Percentiles rank a stretch among this genome's conserved stretches.
Conservation (phyloP, 2,888 invertebrate species). For the Tachina grossa region DNA sequence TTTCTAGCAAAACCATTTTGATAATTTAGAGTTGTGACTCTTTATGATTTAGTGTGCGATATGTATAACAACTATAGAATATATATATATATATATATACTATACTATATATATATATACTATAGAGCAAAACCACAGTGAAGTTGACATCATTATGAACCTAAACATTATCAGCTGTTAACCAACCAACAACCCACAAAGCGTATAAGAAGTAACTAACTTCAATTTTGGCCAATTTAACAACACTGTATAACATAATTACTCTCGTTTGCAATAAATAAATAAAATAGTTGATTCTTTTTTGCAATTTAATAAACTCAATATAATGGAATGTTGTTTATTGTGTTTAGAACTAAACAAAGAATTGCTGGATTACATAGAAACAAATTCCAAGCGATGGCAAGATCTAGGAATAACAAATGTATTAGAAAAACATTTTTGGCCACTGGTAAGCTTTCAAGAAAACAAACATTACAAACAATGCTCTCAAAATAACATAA, state of each 20-base stretch:
- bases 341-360: slow-evolving; percentile 57
- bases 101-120: too few species aligned
- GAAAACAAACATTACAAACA: neutral
- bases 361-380: slow-evolving; percentile 14
- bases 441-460: slow-evolving; percentile 50
- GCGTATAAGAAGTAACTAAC: neutral
- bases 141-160: too few species aligned
- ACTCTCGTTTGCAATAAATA: neutral
- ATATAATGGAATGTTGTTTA: slow-evolving; percentile 56
- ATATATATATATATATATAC: too few species aligned
- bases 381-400: slow-evolving; percentile 41
- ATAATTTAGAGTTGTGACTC: too few species aligned
- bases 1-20: too few species aligned
- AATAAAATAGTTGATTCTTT: neutral
- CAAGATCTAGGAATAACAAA: slow-evolving; percentile 33
- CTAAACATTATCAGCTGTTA: neutral
- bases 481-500: neutral
- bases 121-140: too few species aligned
- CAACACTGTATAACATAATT: too few species aligned
- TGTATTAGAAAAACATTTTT: slow-evolving; percentile 64
- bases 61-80: too few species aligned
- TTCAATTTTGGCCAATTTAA: neutral
- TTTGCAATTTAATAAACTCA: neutral
- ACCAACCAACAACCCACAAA: neutral
- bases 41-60: too few species aligned